phyloP scores from a whole-genome alignment of 2,888 invertebrate genomes.

The Oxytorus armatus region DNA sequence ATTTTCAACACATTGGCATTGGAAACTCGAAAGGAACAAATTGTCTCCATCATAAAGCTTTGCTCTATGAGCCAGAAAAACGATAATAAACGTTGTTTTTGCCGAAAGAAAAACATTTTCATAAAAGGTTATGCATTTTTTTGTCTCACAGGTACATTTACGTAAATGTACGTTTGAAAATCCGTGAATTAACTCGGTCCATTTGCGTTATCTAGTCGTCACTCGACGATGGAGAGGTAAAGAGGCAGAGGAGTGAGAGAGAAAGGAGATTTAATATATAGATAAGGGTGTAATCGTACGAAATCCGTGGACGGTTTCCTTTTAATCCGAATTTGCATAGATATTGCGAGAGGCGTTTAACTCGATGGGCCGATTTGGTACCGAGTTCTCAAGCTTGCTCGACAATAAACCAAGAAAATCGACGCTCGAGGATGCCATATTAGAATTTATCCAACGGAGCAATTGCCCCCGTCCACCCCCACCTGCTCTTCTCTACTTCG shows the following conservation, averaged over 20 bases:
- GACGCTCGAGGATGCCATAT: conserved; percentile 24
- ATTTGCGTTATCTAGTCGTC: conserved; percentile 16
- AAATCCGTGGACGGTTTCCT: conserved; percentile 54
- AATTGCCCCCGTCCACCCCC: conserved; percentile 30
- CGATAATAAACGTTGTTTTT: no score
- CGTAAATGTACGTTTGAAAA: conserved; percentile 12
- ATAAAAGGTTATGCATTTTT: not conserved
- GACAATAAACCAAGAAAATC: conserved; percentile 29
- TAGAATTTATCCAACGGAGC: conserved; percentile 42
- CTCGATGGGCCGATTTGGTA: conserved; percentile 47
- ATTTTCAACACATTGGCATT: no score
- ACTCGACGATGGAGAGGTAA: not conserved
- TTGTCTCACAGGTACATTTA: not conserved
- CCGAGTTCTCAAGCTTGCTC: conserved; percentile 12
- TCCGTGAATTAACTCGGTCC: conserved; percentile 40
- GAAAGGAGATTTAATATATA: not conserved
- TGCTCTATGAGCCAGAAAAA: no score
- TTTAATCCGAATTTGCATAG: conserved; percentile 64
- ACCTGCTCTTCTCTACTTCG: not conserved
- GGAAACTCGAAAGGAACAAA: no score
- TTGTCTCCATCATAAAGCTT: no score
- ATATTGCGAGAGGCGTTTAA: conserved; percentile 57
- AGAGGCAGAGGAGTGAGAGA: not conserved
- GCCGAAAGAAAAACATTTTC: not conserved
- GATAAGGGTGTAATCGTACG: not conserved